phyloP scores from a whole-genome alignment of 2,113 vertebrate genomes.

The Columba janthina region DNA sequence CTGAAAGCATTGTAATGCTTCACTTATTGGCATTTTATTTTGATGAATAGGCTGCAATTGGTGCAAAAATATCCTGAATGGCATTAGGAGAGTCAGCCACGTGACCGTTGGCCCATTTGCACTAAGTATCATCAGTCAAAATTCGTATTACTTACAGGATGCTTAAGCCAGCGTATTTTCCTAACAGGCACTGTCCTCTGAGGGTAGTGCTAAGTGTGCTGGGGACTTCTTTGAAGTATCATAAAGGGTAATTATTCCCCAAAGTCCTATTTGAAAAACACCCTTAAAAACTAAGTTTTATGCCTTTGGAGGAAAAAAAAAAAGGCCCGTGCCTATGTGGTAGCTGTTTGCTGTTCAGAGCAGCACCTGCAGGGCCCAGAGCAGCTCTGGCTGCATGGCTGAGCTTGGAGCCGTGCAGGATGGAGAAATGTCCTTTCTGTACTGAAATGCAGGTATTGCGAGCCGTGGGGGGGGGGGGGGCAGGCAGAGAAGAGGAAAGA shows the following conservation, averaged over 20 bases:
- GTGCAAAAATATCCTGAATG: constrained; percentile 46
- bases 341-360: background rate
- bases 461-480: background rate
- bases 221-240: constrained; percentile 8
- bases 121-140: constrained; percentile 34
- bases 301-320: background rate
- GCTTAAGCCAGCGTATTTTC: constrained; percentile 17
- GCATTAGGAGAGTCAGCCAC: background rate
- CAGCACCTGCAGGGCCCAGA: background rate
- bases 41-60: constrained; percentile 52
- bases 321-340: background rate
- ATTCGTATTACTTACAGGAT: constrained; percentile 11
- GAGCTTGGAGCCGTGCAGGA: fast-evolving
- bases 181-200: background rate
- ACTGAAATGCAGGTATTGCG: background rate
- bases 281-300: background rate
- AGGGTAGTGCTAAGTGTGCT: background rate
- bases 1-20: constrained; percentile 39
- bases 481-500: background rate
- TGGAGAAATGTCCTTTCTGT: background rate
- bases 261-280: background rate
- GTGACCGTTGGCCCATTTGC: constrained; percentile 9
- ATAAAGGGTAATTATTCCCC: constrained; percentile 22
- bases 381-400: background rate
- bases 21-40: constrained; percentile 55